Base-by-base conservation (phyloP, 2,888 invertebrate species). In the Formica aserva region DNA sequence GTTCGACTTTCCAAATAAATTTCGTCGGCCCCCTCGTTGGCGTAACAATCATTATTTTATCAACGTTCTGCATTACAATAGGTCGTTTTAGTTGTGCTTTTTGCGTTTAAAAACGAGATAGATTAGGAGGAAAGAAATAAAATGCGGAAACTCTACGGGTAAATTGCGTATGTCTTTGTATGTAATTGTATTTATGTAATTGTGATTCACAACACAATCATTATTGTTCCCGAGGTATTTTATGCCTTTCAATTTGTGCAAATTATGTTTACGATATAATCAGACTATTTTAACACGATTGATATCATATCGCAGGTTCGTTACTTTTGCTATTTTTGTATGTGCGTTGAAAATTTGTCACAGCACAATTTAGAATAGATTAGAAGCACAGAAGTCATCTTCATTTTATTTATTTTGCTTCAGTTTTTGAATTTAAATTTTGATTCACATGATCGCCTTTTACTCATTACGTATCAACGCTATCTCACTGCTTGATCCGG, bases 1-100 rank as follows among this genome's bases (percentile, higher is more conserved):
- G 90, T 84, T 84, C 76, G 74, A 65, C 75, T 52, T 55, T 55
- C 76, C 60, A 62, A 66, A 62, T 66, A 65, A 88, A 87, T 85
- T 87, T 88, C 62, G 74, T 38, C 60, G 75, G 41, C 32, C 48
- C 66, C 72, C 9, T 5, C 57, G 55, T 75, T 69, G 26, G 29
- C 26, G n/a, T 67, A 67, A 77, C 35, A 55, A 83, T 65, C 45
- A 22, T 13, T n/a, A 26, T 13, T 26, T 18, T 29, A 55, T 26
- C 18, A 32, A 75, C 29, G 11, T 72, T 57, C 11, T 35, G n/a
- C 32, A 18, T 32, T 45, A 32, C 8, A 72, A 57, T 26, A 9
- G n/a, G n/a, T 8, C n/a, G n/a, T 6, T 32, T 29, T 9, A 48
- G 22, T 26, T 18, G 22, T 6, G 2, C 18, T 26, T 26, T 26